Conservation (phyloP, 2,113 vertebrate genomes). For the Cavia aperea region DNA sequence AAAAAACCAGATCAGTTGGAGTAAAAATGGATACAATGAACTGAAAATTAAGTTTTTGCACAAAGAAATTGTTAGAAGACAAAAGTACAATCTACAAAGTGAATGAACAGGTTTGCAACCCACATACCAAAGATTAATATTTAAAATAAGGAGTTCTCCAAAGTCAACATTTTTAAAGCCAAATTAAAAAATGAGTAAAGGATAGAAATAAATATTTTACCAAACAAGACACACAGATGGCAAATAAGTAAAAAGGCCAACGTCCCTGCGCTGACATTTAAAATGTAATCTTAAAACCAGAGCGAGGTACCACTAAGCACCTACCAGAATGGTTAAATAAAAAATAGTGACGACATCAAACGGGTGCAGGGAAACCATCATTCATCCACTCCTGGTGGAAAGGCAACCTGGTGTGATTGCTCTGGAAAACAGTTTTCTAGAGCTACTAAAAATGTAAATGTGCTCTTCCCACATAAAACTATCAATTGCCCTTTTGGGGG, state of each 20-base stretch:
- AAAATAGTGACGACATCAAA: not conserved
- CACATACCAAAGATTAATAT: not conserved
- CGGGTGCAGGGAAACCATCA: not conserved
- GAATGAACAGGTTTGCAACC: not conserved
- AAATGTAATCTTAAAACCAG: not conserved
- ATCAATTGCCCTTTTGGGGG: not conserved
- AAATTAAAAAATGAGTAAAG: not conserved
- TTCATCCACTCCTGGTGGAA: not conserved
- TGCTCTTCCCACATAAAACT: not conserved
- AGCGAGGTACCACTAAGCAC: not conserved
- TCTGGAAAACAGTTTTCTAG: not conserved
- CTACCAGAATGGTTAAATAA: not conserved
- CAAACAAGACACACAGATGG: not conserved
- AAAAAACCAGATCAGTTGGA: constrained; percentile 1
- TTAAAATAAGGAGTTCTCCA: not conserved
- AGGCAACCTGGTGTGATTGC: not conserved
- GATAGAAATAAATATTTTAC: not conserved
- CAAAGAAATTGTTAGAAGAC: not conserved
- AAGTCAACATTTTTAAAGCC: not conserved
- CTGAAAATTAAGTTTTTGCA: not conserved
- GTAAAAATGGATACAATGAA: not conserved
- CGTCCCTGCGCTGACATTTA: not conserved
- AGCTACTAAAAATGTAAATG: not conserved
- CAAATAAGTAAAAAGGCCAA: not conserved
- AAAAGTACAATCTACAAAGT: not conserved